phyloP scores from a whole-genome alignment of 1,140 invertebrate species.

The Matsumurasca onukii region DNA sequence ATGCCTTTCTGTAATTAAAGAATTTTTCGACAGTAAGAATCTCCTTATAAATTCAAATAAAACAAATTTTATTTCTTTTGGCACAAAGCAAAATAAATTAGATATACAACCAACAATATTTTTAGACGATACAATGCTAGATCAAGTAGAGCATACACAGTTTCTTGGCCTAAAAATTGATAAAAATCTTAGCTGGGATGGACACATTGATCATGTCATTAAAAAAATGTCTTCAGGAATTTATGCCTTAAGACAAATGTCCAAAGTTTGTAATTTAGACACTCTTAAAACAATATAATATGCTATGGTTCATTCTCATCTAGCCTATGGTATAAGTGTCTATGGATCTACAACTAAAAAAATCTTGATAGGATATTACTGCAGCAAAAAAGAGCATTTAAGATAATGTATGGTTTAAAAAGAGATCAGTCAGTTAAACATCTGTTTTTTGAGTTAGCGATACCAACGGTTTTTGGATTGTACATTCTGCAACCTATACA shows the following conservation, averaged over 20 bases:
- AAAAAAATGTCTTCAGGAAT: background rate
- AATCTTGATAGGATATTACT: background rate
- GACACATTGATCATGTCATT: background rate
- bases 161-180: background rate
- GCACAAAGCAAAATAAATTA: background rate
- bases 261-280: background rate
- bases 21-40: background rate
- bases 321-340: background rate
- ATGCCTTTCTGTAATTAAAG: background rate
- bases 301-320: background rate
- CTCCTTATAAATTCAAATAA: background rate
- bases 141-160: background rate
- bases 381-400: background rate
- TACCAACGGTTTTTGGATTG: no score
- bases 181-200: background rate
- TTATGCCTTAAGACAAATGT: background rate
- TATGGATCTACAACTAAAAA: background rate
- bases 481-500: no score
- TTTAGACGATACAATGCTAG: background rate
- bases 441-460: no score
- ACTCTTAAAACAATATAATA: background rate
- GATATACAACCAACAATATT: background rate
- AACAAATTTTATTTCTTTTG: conserved; percentile 1
- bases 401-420: background rate
- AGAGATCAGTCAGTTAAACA: no score